These are phyloP conservation scores for Heterodera carotae DNA, from an alignment of 1,140 invertebrate genomes.

Conservation along the genomic window DNA sequence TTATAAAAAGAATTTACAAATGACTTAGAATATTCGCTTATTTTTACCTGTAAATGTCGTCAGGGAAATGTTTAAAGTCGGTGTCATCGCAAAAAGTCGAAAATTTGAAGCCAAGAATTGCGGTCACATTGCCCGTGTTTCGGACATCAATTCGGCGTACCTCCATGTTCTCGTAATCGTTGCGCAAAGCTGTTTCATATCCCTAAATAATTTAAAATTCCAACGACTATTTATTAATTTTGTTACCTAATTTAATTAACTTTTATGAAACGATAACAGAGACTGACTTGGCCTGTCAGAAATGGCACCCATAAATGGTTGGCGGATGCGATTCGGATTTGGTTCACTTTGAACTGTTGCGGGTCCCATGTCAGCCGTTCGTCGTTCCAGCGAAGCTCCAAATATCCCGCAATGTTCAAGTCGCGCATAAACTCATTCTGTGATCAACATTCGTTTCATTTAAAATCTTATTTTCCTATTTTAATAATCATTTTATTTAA, in stretches of 20 bases:
- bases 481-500: too few species aligned
- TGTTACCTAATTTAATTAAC: background rate
- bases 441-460: conserved; percentile 8
- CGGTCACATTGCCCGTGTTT: conserved; percentile 58
- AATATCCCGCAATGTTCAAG: conserved; percentile 59
- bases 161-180: conserved; percentile 60
- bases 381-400: conserved; percentile 60
- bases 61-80: conserved; percentile 61
- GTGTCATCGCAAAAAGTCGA: conserved; percentile 64
- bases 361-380: conserved; percentile 55
- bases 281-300: conserved; percentile 46
- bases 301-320: conserved; percentile 61
- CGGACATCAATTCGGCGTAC: conserved; percentile 55
- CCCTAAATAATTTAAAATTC: conserved; percentile 1
- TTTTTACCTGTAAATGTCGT: conserved; percentile 61
- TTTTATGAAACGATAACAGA: background rate
- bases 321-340: conserved; percentile 55
- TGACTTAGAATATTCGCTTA: background rate
- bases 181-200: conserved; percentile 53
- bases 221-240: background rate
- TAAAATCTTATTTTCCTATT: conserved; percentile 27
- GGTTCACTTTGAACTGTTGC: conserved; percentile 59
- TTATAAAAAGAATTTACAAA: background rate
- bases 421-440: conserved; percentile 65
- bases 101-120: conserved; percentile 56